Evolutionary conservation across 2,113 vertebrate genomes (phyloP).

Genomic region (Catharus fuscescens): DNA sequence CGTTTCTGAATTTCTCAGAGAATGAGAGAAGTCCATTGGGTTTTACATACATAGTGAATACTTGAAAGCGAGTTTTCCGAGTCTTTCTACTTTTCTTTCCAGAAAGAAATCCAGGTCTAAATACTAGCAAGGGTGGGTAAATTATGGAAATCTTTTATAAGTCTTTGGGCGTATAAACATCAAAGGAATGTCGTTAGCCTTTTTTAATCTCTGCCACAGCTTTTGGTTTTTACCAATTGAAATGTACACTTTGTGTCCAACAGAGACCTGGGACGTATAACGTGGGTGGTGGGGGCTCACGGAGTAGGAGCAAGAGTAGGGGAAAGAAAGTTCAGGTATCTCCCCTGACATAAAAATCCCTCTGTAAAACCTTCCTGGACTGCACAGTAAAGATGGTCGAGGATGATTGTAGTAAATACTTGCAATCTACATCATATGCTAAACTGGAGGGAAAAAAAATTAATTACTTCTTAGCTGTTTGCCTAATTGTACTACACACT

Average conservation of each 20-base stretch:
- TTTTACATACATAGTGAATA: conserved; percentile 57
- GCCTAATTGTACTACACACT: not conserved
- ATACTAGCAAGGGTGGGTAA: conserved; percentile 66
- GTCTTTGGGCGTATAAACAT: conserved; percentile 73
- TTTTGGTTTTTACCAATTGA: conserved; percentile 43
- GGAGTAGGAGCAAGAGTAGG: not conserved
- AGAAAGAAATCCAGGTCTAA: conserved; percentile 72
- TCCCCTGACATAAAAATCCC: not conserved
- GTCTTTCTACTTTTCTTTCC: conserved; percentile 70
- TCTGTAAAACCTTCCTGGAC: not conserved
- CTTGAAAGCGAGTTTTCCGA: conserved; percentile 67
- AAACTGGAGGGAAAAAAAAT: not conserved
- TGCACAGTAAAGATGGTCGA: rapidly evolving
- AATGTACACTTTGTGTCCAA: conserved; percentile 2
- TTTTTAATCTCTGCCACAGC: conserved; percentile 68
- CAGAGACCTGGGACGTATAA: not conserved
- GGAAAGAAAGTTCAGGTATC: not conserved
- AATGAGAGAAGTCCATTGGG: conserved; percentile 41
- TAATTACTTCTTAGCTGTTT: not conserved
- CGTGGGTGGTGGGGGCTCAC: not conserved
- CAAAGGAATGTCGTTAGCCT: conserved; percentile 70
- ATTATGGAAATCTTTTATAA: conserved; percentile 75
- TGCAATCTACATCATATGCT: not conserved
- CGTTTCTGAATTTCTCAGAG: conserved; percentile 34
- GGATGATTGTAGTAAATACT: not conserved